A percentile compares a stretch with the other conserved stretches of the same genome.
phyloP scores from a whole-genome alignment of 2,797 vertebrate species.

The Eupleurogrammus muticus region DNA sequence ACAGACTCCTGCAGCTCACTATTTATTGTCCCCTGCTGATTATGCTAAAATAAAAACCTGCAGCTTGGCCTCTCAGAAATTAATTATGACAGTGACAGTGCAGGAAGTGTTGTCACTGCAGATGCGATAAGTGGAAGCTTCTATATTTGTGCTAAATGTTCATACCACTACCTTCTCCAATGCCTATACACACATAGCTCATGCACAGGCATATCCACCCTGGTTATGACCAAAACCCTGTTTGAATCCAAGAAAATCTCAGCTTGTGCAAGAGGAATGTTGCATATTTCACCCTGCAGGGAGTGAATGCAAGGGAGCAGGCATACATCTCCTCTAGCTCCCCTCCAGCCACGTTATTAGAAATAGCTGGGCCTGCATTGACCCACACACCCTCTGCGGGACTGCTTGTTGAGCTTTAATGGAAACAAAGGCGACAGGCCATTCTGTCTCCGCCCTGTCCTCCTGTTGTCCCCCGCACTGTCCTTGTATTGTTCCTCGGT shows the following conservation, averaged over 20 bases:
- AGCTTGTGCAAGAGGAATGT: slow-evolving; percentile 26
- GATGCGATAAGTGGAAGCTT: slow-evolving; percentile 45
- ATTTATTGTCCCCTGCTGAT: slow-evolving; percentile 68
- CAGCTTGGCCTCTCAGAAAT: slow-evolving; percentile 57
- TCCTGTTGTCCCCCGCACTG: slow-evolving; percentile 71
- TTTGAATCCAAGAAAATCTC: slow-evolving; percentile 52
- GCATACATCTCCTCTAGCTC: slow-evolving; percentile 51
- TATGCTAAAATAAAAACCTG: slow-evolving; percentile 68
- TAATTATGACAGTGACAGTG: slow-evolving; percentile 59
- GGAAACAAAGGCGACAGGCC: slow-evolving; percentile 75
- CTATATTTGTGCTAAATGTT: slow-evolving; percentile 43
- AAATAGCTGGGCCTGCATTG: slow-evolving; percentile 49
- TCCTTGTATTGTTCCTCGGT: slow-evolving; percentile 73
- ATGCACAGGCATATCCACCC: slow-evolving; percentile 40
- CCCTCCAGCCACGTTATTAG: slow-evolving; percentile 38
- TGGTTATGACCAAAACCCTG: slow-evolving; percentile 33
- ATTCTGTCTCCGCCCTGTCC: slow-evolving; percentile 75
- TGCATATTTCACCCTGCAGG: slow-evolving; percentile 49
- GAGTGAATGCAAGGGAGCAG: slow-evolving; percentile 40
- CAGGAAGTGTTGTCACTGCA: slow-evolving; percentile 46
- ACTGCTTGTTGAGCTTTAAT: slow-evolving; percentile 73
- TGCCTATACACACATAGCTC: slow-evolving; percentile 9
- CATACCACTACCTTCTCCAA: neutral
- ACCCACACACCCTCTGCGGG: slow-evolving; percentile 59
- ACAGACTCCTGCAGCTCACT: slow-evolving; percentile 69